These are phyloP conservation scores for Salpingus planirostris DNA, from an alignment of 2,888 invertebrate genomes.

Conservation along the genomic window DNA sequence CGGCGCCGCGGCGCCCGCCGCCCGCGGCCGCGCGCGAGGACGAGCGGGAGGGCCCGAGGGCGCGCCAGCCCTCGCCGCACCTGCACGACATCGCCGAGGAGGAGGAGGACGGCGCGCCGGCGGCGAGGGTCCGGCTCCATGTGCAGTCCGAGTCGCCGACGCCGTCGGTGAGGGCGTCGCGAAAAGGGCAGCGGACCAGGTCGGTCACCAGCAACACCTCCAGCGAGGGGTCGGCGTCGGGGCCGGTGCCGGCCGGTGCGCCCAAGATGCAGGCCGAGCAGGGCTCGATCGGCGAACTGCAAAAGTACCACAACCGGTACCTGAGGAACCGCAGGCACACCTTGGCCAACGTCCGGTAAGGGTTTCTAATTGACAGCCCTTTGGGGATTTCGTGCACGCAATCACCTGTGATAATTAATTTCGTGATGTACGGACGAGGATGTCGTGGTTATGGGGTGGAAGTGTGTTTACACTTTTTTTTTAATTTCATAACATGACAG, in stretches of 20 bases:
- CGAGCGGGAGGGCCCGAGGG: conserved; percentile 52
- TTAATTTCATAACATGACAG: no score
- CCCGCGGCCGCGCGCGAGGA: conserved; percentile 54
- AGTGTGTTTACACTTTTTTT: no score
- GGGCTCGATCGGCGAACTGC: conserved; percentile 82
- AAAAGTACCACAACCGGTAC: conserved; percentile 80
- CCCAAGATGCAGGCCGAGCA: conserved; percentile 87
- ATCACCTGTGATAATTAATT: no score
- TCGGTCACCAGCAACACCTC: conserved; percentile 29
- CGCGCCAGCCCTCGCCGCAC: conserved; percentile 59
- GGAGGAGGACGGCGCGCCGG: conserved; percentile 50
- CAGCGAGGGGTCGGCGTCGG: conserved; percentile 38
- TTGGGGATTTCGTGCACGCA: no score
- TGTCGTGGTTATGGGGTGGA: no score
- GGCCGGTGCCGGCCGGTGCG: conserved; percentile 37
- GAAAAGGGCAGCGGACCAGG: conserved; percentile 43
- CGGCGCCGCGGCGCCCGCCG: conserved; percentile 35
- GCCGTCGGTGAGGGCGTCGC: conserved; percentile 48
- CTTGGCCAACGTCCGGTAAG: conserved; percentile 89
- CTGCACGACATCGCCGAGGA: conserved; percentile 78
- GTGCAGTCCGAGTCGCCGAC: conserved; percentile 54
- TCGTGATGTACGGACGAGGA: no score
- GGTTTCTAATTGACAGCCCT: no score
- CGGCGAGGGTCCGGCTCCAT: conserved; percentile 37
- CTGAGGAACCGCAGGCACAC: conserved; percentile 82